phyloP scores from a whole-genome alignment of 2,888 invertebrate species.

The Xylocampa areola region DNA sequence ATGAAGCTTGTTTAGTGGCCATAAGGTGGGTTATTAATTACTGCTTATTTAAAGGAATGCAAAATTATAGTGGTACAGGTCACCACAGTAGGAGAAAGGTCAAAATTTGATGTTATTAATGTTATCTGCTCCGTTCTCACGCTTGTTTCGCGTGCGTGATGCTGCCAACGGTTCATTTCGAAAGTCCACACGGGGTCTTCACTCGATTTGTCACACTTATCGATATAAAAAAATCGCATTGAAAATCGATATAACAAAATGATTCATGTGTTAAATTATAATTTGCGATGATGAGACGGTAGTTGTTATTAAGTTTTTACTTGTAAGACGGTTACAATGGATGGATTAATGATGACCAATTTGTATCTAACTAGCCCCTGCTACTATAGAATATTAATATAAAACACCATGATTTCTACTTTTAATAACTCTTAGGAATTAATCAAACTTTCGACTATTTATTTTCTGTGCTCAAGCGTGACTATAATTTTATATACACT shows the following conservation, averaged over 20 bases:
- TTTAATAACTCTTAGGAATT: not conserved
- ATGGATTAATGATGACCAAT: conserved; percentile 24
- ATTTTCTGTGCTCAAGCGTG: no score
- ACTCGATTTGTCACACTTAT: conserved; percentile 79
- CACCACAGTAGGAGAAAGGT: conserved; percentile 77
- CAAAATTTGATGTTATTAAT: conserved; percentile 78
- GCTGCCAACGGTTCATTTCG: conserved; percentile 71
- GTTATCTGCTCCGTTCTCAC: conserved; percentile 83
- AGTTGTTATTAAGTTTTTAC: conserved; percentile 41
- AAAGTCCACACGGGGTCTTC: conserved; percentile 74
- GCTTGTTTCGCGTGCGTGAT: conserved; percentile 79
- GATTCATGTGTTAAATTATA: conserved; percentile 63
- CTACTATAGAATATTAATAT: conserved; percentile 2
- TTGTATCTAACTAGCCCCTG: conserved; percentile 1
- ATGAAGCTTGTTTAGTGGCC: conserved; percentile 25
- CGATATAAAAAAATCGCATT: conserved; percentile 67
- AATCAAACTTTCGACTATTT: not conserved
- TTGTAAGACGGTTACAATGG: conserved; percentile 26
- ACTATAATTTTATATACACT: no score
- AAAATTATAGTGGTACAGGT: conserved; percentile 56
- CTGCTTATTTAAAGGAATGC: conserved; percentile 39
- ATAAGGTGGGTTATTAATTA: conserved; percentile 48
- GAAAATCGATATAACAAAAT: conserved; percentile 65
- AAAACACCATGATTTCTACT: conserved; percentile 3
- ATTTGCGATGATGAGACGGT: conserved; percentile 51